These are phyloP conservation scores for Pelodytes ibericus DNA, from an alignment of 2,797 vertebrate species.

Conservation along the genomic window DNA sequence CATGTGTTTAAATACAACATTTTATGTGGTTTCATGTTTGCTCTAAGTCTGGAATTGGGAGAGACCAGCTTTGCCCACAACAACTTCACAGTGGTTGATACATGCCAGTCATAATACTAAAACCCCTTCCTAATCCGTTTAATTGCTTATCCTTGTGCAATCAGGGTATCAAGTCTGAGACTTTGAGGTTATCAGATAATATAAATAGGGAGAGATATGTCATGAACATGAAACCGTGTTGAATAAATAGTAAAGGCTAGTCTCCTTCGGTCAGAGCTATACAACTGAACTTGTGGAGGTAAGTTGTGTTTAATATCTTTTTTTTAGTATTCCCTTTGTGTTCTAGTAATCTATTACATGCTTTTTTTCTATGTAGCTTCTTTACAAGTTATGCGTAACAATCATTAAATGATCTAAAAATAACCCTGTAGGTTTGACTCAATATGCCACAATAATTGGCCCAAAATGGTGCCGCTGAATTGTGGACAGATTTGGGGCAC, in stretches of 20 bases:
- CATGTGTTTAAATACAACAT: background rate
- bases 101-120: background rate
- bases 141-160: slow-evolving; percentile 13
- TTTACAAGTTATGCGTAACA: too few relatives aligned
- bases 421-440: too few relatives aligned
- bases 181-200: background rate
- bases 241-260: too few relatives aligned
- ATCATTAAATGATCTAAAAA: too few relatives aligned
- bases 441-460: too few relatives aligned
- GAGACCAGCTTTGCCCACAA: background rate
- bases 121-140: slow-evolving; percentile 11
- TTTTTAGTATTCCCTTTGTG: too few relatives aligned
- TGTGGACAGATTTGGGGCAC: too few relatives aligned
- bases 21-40: background rate
- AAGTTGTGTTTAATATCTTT: background rate
- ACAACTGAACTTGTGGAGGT: background rate
- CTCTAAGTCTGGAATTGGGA: background rate
- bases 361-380: too few relatives aligned
- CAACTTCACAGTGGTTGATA: background rate
- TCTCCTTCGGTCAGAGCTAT: background rate
- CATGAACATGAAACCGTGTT: background rate
- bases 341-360: too few relatives aligned
- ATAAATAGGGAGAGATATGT: slow-evolving; percentile 15
- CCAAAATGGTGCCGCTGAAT: too few relatives aligned
- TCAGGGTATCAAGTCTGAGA: background rate